Conservation (phyloP, 2,113 vertebrate species). For the Bubo bubo region DNA sequence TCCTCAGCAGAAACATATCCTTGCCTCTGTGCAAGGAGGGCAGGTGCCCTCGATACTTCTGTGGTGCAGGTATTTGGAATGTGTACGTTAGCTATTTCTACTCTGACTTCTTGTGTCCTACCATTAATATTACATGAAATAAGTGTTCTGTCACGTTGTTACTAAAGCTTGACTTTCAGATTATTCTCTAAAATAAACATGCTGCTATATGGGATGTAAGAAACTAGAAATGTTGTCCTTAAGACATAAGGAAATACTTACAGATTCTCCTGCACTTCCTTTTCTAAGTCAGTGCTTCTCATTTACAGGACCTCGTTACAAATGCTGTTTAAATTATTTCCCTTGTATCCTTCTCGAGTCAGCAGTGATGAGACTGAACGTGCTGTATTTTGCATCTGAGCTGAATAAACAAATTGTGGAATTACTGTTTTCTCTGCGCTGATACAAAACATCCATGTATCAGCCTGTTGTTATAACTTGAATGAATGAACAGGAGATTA, state of each 20-base stretch:
- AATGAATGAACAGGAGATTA: constrained; percentile 40
- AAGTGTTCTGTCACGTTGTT: not conserved
- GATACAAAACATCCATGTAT: not conserved
- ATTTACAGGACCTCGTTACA: not conserved
- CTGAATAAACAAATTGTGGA: not conserved
- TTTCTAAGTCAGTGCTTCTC: not conserved
- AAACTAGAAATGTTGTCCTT: fast-evolving
- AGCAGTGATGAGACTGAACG: not conserved
- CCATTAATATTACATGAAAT: not conserved
- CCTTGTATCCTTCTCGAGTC: not conserved
- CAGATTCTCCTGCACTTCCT: not conserved
- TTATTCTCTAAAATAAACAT: not conserved
- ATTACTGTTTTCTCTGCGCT: not conserved
- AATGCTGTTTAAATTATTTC: not conserved
- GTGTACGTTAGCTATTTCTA: not conserved
- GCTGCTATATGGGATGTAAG: not conserved
- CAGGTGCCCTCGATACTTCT: not conserved
- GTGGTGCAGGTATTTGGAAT: not conserved
- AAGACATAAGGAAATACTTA: not conserved
- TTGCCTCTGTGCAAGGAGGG: not conserved
- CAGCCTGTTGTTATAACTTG: not conserved
- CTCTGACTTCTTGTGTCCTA: not conserved
- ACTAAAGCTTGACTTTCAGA: not conserved
- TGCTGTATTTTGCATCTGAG: constrained; percentile 7
- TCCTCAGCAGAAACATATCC: not conserved